Conservation (phyloP, 1,140 invertebrate genomes). For the Drosophila littoralis region DNA sequence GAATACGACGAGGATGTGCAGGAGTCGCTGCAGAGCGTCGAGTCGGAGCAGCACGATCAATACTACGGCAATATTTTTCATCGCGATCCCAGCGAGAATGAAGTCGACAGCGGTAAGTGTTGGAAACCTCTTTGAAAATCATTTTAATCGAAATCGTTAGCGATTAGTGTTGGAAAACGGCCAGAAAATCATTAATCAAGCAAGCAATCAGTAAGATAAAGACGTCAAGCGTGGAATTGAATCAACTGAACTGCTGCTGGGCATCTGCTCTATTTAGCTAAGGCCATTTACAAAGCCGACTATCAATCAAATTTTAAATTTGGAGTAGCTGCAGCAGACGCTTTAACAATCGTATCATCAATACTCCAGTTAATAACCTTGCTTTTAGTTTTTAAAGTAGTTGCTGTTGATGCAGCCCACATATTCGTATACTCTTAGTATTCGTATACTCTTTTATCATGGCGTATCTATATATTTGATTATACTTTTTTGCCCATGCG, state of each 20-base stretch:
- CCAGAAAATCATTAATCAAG: constrained; percentile 7
- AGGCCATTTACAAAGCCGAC: constrained; percentile 8
- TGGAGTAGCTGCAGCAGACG: background rate
- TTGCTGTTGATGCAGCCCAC: background rate
- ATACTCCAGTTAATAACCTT: constrained; percentile 34
- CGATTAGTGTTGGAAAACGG: constrained; percentile 52
- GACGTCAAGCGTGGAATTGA: constrained; percentile 29
- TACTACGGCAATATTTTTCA: constrained; percentile 84
- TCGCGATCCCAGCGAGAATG: constrained; percentile 82
- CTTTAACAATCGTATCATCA: constrained; percentile 11
- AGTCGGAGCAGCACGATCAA: constrained; percentile 87
- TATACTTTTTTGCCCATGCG: background rate
- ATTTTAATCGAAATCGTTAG: constrained; percentile 64
- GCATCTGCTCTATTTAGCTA: constrained; percentile 12
- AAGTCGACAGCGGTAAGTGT: constrained; percentile 77
- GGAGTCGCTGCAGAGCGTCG: constrained; percentile 87
- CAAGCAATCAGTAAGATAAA: constrained; percentile 9
- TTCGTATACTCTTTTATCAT: background rate
- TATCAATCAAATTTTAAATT: constrained; percentile 37
- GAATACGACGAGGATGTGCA: constrained; percentile 82
- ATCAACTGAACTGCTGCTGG: background rate
- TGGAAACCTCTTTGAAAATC: background rate
- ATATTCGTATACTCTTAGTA: background rate
- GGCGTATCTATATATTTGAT: background rate
- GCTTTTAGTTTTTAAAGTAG: constrained; percentile 11